Evolutionary conservation across 2,888 invertebrate species (phyloP), one percentile per base, ranked within the genome.

Genomic region (Prionchulus punctatus): DNA sequence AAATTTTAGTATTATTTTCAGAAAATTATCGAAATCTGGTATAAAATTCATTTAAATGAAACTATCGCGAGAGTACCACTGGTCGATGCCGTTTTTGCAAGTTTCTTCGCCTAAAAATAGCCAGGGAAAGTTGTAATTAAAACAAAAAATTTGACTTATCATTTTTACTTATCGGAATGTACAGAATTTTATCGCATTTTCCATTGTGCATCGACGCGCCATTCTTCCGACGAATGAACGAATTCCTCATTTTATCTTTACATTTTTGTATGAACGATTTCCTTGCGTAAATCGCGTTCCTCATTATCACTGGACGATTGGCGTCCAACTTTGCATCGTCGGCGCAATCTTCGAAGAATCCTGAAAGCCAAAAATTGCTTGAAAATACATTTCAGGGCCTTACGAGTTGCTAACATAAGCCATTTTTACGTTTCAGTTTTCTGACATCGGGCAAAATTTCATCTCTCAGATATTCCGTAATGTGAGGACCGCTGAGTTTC

Each of bases 321-420:
- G 73, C 71, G 57, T 75, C 73, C 30, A 73, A 61, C 53, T 70
- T 66, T 1, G 73, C 71, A 55, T 75, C 75, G 60, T 71, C 67
- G 1, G 73, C 74, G n/a, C 74, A 65, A 54, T 72, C 70, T 58
- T 75, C 75, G 67, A 75, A 75, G 64, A 74, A 75, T 57, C 66
- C 75, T 74, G 65, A 43, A 69, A 61, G 25, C 45, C 27, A 27
- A 4, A 43, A 57, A 43, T 23, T 36, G 30, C n/a, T 15, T 59
- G 18, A 27, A 57, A 58, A 57, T 12, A 36, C 18, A 7, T 36
- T 36, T 12, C n/a, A 18, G 36, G 36, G 36, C 36, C 12, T 7
- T 18, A 18, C 12, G 12, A 18, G 36, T 36, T 36, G 36, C 36
- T 7, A 12, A 18, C 36, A 18, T 36, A 12, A 18, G 36, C 36